Evolutionary conservation across 2,113 vertebrate genomes (phyloP), one percentile per base, ranked within the genome.

Genomic region (Clarias batrachus): DNA sequence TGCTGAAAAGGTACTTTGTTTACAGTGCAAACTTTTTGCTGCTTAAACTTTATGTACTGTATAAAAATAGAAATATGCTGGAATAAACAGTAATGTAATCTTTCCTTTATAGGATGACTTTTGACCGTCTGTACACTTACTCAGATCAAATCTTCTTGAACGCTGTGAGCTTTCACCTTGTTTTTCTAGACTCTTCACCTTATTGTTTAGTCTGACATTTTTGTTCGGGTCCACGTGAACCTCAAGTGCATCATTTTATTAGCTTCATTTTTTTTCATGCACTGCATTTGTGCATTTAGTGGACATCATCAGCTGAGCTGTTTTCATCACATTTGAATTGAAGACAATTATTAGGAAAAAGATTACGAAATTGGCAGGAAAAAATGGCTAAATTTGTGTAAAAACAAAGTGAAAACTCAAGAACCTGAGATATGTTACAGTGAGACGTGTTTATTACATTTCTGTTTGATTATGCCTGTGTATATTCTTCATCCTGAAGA

Each of bases 351-450:
- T 33, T 85, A 73, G 73, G 77, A 60, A 48, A 48, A 48, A 77
- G 25, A 60, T 37, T 48, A 63, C 52, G 54, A 65, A 27, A 76
- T 62, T 9, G 37, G 25, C 57, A 27, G 33, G 27, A 57, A 76
- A 84, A 63, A 30, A 54, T 33, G 59, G 16, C 23, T 52, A 76
- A 52, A 76, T 76, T 52, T 76, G 41, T 76, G 41, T 11, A n/a
- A 76, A 76, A 76, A n/a, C 41, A 14, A 65, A 85, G 83, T 65
- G n/a, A 85, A 85, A 23, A 17, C 59, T 77, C 25, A 10, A 30
- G 57, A 85, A 77, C 54, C 17, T 2, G 27, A 56, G 83, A 77
- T 54, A n/a, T 41, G 10, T 19, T 21, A 30, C 37, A 17, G 13
- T 41, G n/a, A 85, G 57, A 23, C 17, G 37, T 85, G 30, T 30